Evolutionary conservation across 2,888 invertebrate species (phyloP).

Genomic region (Drepana falcataria): DNA sequence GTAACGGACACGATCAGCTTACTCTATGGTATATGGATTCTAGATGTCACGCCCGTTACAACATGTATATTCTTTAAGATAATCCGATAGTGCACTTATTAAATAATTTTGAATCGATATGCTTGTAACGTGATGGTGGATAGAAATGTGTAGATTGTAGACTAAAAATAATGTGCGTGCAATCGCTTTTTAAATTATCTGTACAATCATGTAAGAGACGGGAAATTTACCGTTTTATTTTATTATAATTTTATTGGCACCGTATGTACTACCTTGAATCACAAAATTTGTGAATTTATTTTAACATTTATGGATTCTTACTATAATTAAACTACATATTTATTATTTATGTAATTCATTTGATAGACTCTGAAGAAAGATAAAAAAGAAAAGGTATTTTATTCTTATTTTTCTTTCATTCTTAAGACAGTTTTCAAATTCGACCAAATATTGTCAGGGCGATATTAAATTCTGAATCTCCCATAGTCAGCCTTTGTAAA

Average conservation of each 20-base stretch:
- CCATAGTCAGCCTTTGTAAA: neutral
- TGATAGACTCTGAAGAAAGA: too few species aligned
- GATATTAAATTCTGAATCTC: neutral
- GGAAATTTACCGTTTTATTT: neutral
- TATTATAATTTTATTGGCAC: neutral
- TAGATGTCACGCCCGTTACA: constrained; percentile 12
- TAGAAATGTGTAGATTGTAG: neutral
- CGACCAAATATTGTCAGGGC: neutral
- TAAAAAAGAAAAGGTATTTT: too few species aligned
- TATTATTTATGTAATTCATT: too few species aligned
- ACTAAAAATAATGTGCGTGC: too few species aligned
- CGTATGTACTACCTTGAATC: too few species aligned
- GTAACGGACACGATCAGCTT: neutral
- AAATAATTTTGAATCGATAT: constrained; percentile 33
- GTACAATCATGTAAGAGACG: too few species aligned
- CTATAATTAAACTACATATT: too few species aligned
- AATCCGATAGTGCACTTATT: constrained; percentile 65
- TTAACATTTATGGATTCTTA: too few species aligned
- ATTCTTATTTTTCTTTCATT: too few species aligned
- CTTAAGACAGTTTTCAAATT: neutral
- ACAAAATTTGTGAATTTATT: too few species aligned
- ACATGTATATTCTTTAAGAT: constrained; percentile 25
- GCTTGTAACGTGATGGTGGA: constrained; percentile 28
- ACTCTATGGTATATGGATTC: constrained; percentile 2
- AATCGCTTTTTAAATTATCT: too few species aligned